phyloP scores from a whole-genome alignment of 2,797 vertebrate genomes.

The Xenopus petersii region DNA sequence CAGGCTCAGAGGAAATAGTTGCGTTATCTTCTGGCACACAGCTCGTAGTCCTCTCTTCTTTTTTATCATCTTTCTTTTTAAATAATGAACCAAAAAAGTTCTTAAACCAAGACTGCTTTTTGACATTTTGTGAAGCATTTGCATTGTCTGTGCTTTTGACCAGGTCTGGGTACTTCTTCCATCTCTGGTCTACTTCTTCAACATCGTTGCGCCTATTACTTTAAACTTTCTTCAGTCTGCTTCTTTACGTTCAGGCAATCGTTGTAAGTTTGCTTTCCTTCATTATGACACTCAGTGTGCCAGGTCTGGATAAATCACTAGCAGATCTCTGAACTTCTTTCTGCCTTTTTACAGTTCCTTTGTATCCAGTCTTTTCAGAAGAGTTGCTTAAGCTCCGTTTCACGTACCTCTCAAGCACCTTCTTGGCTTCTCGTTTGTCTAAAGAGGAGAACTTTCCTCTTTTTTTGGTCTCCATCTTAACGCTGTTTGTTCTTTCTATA shows the following conservation, averaged over 20 bases:
- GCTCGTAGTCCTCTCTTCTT: conserved; percentile 12
- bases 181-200: conserved; percentile 53
- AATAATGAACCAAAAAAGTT: conserved; percentile 65
- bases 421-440: conserved; percentile 69
- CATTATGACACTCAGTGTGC: conserved; percentile 12
- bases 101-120: conserved; percentile 66
- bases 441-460: conserved; percentile 68
- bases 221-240: conserved; percentile 3
- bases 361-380: conserved; percentile 52
- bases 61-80: conserved; percentile 60
- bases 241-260: background rate
- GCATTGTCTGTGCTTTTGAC: conserved; percentile 28
- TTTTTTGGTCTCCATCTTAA: conserved; percentile 8
- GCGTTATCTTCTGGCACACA: background rate
- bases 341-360: conserved; percentile 43
- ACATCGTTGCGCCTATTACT: background rate
- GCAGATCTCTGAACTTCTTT: conserved; percentile 54
- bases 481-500: conserved; percentile 15
- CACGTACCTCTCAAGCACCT: conserved; percentile 73
- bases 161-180: conserved; percentile 22
- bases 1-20: background rate
- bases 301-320: conserved; percentile 62
- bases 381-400: conserved; percentile 67
- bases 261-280: background rate
- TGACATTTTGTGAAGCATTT: conserved; percentile 62